phyloP scores from a whole-genome alignment of 2,113 vertebrate species.

The Oxyura jamaicensis region DNA sequence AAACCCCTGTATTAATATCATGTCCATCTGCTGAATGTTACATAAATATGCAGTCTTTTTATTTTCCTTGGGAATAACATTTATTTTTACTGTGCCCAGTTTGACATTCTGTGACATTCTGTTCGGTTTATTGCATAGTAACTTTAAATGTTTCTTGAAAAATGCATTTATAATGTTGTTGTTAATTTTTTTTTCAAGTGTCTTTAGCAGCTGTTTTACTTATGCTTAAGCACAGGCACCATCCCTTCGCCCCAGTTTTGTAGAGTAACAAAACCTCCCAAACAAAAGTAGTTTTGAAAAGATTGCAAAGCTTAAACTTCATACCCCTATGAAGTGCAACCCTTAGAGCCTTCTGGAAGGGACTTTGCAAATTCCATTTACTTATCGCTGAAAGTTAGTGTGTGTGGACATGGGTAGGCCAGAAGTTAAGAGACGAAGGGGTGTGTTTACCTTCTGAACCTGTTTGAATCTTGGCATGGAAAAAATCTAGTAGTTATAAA shows the following conservation, averaged over 20 bases:
- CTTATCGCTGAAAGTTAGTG: constrained; percentile 53
- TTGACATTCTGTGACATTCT: constrained; percentile 87
- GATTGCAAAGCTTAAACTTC: not conserved
- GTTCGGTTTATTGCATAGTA: constrained; percentile 82
- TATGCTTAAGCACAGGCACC: constrained; percentile 62
- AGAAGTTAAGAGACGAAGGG: constrained; percentile 26
- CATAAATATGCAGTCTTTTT: constrained; percentile 86
- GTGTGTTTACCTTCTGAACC: constrained; percentile 75
- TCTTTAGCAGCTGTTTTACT: constrained; percentile 81
- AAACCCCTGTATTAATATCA: constrained; percentile 95
- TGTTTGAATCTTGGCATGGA: constrained; percentile 71
- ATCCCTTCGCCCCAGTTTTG: constrained; percentile 17
- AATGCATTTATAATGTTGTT: constrained; percentile 83
- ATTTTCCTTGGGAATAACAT: constrained; percentile 86
- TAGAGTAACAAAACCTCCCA: constrained; percentile 52
- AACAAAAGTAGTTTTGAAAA: constrained; percentile 39
- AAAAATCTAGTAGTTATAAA: constrained; percentile 92
- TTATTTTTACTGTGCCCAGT: constrained; percentile 88
- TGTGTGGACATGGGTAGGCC: constrained; percentile 10
- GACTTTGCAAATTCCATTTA: constrained; percentile 39
- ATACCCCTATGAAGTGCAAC: not conserved
- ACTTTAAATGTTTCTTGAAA: constrained; percentile 84
- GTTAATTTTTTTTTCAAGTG: constrained; percentile 81
- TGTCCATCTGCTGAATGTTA: constrained; percentile 96
- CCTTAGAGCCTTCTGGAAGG: constrained; percentile 43